Conservation (phyloP, 2,113 vertebrate genomes). For the Pogonocichla stellata region DNA sequence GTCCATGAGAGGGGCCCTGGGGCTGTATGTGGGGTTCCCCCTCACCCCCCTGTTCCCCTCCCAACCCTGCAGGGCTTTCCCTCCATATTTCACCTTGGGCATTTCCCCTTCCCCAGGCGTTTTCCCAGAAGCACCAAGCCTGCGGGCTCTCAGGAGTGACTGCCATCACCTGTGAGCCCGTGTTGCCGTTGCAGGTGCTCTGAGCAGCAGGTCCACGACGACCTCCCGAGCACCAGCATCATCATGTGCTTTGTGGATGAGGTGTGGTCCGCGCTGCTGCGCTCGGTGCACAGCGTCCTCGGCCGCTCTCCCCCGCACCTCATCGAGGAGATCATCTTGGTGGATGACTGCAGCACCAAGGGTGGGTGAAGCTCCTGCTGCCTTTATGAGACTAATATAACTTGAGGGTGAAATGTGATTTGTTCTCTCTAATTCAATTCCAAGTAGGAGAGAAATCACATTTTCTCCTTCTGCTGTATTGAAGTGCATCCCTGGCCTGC, state of each 20-base stretch:
- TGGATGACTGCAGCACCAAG: slow-evolving; percentile 95
- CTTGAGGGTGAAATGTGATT: not conserved
- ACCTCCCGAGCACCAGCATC: slow-evolving; percentile 87
- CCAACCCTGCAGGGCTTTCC: not conserved
- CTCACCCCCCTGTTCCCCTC: not conserved
- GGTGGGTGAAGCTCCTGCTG: slow-evolving; percentile 65
- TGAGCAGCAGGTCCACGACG: slow-evolving; percentile 79
- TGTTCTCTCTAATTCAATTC: not conserved
- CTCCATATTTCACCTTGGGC: rapidly evolving
- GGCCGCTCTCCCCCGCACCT: slow-evolving; percentile 88
- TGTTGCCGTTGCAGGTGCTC: slow-evolving; percentile 79
- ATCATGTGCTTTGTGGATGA: slow-evolving; percentile 99
- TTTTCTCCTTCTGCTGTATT: not conserved
- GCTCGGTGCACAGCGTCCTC: slow-evolving; percentile 93
- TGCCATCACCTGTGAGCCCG: rapidly evolving
- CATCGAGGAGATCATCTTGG: slow-evolving; percentile 88
- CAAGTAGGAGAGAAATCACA: not conserved
- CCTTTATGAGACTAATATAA: not conserved
- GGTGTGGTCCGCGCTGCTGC: slow-evolving; percentile 95
- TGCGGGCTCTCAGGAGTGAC: rapidly evolving
- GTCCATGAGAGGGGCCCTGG: not conserved
- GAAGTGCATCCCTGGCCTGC: not conserved
- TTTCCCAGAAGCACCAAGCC: not conserved
- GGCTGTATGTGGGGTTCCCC: not conserved
- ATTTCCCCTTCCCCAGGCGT: rapidly evolving